phyloP scores from a whole-genome alignment of 2,888 invertebrate species.

The Meta bourneti region DNA sequence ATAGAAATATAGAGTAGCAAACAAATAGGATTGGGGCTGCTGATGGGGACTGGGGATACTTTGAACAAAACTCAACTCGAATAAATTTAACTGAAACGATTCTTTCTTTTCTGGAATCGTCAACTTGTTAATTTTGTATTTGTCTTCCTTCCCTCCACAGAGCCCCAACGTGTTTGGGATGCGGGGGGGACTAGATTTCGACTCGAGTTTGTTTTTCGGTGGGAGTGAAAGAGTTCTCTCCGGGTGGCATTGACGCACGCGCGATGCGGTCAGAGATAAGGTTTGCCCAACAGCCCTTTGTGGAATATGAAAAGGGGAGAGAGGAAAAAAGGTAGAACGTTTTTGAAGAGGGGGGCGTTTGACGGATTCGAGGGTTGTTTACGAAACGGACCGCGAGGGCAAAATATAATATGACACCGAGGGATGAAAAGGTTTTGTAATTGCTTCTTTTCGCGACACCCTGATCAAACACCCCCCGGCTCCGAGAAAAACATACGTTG shows the following conservation, averaged over 20 bases:
- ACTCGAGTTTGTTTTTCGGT: constrained; percentile 61
- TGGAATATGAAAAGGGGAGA: neutral
- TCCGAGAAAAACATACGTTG: neutral
- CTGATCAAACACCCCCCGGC: neutral
- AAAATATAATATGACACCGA: constrained; percentile 40
- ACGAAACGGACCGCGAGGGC: constrained; percentile 11
- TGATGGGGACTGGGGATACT: too few relatives aligned
- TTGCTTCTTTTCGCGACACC: neutral
- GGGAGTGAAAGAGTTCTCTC: constrained; percentile 54
- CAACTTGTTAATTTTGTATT: too few relatives aligned
- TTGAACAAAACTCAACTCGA: neutral
- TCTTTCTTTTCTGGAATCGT: too few relatives aligned
- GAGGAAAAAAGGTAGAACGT: constrained; percentile 20
- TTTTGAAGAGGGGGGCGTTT: constrained; percentile 27
- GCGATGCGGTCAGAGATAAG: constrained; percentile 43
- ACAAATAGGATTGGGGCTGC: too few relatives aligned
- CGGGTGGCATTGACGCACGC: neutral
- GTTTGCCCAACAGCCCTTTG: constrained; percentile 32
- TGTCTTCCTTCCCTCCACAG: too few relatives aligned
- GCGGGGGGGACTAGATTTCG: too few relatives aligned
- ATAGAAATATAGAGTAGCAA: too few relatives aligned
- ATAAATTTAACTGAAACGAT: too few relatives aligned
- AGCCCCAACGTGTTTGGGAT: too few relatives aligned
- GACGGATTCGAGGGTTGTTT: constrained; percentile 67
- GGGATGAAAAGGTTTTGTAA: constrained; percentile 27